Conservation (phyloP, 2,888 invertebrate species). For the Nyleta sp. region DNA sequence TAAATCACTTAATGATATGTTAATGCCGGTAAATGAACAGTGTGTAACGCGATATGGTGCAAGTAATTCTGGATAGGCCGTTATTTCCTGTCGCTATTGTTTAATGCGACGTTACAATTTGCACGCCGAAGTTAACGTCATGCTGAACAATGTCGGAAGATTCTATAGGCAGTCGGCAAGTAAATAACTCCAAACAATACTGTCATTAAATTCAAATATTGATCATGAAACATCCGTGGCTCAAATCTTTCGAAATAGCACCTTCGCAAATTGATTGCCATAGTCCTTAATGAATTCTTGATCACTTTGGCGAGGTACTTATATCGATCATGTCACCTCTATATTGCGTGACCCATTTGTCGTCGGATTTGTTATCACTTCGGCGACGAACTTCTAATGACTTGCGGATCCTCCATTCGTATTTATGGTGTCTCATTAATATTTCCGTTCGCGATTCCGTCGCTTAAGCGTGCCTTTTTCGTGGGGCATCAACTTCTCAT, state of each 20-base stretch:
- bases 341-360: slow-evolving; percentile 45
- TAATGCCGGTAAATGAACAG: slow-evolving; percentile 12
- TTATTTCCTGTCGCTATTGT: slow-evolving; percentile 17
- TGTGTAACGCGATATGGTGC: neutral
- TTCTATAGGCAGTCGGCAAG: slow-evolving; percentile 14
- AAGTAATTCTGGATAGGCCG: slow-evolving; percentile 19
- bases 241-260: slow-evolving; percentile 25
- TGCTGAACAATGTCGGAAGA: slow-evolving; percentile 14
- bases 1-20: slow-evolving; percentile 4
- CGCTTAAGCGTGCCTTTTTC: slow-evolving; percentile 4
- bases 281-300: slow-evolving; percentile 48
- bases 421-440: slow-evolving; percentile 43
- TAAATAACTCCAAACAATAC: slow-evolving; percentile 35
- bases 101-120: slow-evolving; percentile 19
- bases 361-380: slow-evolving; percentile 48
- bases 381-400: slow-evolving; percentile 20
- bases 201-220: slow-evolving; percentile 37
- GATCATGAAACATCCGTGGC: slow-evolving; percentile 23
- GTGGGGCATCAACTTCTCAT: slow-evolving; percentile 27
- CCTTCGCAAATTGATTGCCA: slow-evolving; percentile 37
- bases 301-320: slow-evolving; percentile 31
- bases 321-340: slow-evolving; percentile 28
- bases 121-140: slow-evolving; percentile 2
- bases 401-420: slow-evolving; percentile 21
- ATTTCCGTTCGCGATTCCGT: slow-evolving; percentile 18